Evolutionary conservation across 2,113 vertebrate species (phyloP).

Genomic region (Osmerus eperlanus): DNA sequence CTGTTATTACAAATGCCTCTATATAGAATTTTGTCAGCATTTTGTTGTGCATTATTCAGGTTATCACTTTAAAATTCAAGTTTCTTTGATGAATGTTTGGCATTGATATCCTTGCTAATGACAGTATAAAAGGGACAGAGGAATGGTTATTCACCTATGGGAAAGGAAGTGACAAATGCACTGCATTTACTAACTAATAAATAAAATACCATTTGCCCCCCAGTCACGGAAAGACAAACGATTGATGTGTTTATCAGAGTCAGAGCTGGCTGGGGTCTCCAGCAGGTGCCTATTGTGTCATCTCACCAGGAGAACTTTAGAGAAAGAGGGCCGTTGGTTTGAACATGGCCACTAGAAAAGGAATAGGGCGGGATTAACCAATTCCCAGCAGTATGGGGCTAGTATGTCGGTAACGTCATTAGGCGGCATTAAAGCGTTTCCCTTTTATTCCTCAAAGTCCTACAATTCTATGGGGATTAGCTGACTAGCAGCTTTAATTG

Average conservation of each 20-base stretch:
- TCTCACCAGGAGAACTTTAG: slow-evolving; percentile 62
- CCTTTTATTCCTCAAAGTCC: slow-evolving; percentile 55
- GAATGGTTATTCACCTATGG: slow-evolving; percentile 41
- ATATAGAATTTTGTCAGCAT: not conserved
- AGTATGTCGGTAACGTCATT: slow-evolving; percentile 73
- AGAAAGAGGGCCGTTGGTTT: slow-evolving; percentile 47
- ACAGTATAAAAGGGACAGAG: slow-evolving; percentile 1
- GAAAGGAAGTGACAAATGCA: slow-evolving; percentile 68
- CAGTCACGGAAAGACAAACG: slow-evolving; percentile 53
- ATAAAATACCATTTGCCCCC: slow-evolving; percentile 56
- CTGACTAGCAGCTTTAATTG: slow-evolving; percentile 62
- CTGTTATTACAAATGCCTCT: not conserved
- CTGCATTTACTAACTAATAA: slow-evolving; percentile 64
- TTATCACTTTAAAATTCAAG: slow-evolving; percentile 3
- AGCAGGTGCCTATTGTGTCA: slow-evolving; percentile 65
- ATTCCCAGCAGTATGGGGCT: slow-evolving; percentile 80
- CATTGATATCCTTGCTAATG: slow-evolving; percentile 26
- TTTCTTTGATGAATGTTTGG: not conserved
- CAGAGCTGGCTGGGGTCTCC: slow-evolving; percentile 47
- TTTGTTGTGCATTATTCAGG: too few species aligned
- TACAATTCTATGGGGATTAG: slow-evolving; percentile 58
- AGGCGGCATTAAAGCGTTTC: slow-evolving; percentile 68
- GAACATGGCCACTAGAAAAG: slow-evolving; percentile 57
- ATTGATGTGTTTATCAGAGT: slow-evolving; percentile 57
- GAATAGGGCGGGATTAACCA: slow-evolving; percentile 71